Evolutionary conservation across 2,797 vertebrate genomes (phyloP).

Genomic region (Mormyrops attenuatus): DNA sequence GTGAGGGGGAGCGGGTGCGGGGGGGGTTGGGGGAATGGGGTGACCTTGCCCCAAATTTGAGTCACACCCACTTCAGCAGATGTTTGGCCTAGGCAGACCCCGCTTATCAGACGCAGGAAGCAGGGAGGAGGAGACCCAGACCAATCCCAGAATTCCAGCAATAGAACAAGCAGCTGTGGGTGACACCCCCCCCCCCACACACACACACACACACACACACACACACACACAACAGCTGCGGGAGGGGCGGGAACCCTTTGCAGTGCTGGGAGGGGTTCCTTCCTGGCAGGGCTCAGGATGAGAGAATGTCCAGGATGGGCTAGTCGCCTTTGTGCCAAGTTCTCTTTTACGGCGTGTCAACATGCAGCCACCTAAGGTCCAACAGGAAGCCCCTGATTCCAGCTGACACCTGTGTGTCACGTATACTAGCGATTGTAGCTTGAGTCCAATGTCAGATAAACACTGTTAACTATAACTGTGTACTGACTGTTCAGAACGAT

Average conservation of each 20-base stretch:
- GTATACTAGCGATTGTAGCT: conserved; percentile 21
- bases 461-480: not conserved
- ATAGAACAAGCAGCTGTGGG: conserved; percentile 36
- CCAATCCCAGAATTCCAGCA: conserved; percentile 42
- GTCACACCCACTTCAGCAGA: conserved; percentile 54
- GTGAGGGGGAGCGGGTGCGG: conserved; percentile 47
- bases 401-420: conserved; percentile 39
- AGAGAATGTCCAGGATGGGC: not conserved
- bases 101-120: conserved; percentile 10
- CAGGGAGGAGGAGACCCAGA: not conserved
- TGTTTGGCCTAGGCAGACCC: conserved; percentile 43
- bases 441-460: not conserved
- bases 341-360: not conserved
- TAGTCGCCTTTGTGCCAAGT: not conserved
- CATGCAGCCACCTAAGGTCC: conserved; percentile 20
- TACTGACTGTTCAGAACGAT: not conserved
- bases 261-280: conserved; percentile 32
- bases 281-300: conserved; percentile 11
- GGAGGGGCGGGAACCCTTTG: conserved; percentile 28
- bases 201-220: too few relatives aligned
- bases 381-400: conserved; percentile 36
- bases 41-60: conserved; percentile 57
- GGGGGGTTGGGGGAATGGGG: conserved; percentile 41
- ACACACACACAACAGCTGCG: conserved; percentile 28
- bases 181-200: conserved; percentile 31